A percentile compares a stretch with the other conserved stretches of the same genome.
Conservation (phyloP, 92 coral and sea anemone genomes). For the Desmophyllum pertusum region DNA sequence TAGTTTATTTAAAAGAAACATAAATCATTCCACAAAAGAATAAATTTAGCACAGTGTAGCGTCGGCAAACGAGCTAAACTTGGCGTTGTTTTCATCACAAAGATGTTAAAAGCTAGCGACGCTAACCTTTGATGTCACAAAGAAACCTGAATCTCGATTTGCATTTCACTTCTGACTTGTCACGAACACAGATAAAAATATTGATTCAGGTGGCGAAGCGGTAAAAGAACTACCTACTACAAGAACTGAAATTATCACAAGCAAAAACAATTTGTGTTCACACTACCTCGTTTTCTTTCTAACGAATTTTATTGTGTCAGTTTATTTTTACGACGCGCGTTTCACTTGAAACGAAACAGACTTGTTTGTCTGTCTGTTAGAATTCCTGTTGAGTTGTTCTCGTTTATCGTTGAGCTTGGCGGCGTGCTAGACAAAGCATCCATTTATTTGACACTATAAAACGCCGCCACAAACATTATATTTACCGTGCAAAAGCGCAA, state of each 20-base stretch:
- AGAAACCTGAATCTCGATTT: not conserved
- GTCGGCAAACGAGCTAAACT: not conserved
- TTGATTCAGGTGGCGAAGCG: slow-evolving; percentile 6
- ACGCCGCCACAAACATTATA: slow-evolving; percentile 1
- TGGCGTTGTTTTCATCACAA: not conserved
- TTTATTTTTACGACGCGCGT: not conserved
- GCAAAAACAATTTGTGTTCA: not conserved
- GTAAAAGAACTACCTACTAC: not conserved
- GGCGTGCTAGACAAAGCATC: not conserved
- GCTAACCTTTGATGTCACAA: slow-evolving; percentile 17
- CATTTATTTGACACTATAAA: not conserved
- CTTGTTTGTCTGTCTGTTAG: not conserved
- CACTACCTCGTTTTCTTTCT: not conserved
- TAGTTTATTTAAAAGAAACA: too few species aligned
- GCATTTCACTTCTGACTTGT: not conserved
- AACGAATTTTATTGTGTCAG: not conserved
- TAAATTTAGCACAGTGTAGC: not conserved
- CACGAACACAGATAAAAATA: not conserved
- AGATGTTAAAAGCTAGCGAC: not conserved
- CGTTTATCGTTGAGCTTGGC: not conserved
- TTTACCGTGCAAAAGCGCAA: not conserved
- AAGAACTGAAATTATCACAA: not conserved
- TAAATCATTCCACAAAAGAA: not conserved
- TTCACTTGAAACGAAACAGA: not conserved
- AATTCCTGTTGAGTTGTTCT: not conserved